A percentile compares a stretch with the other conserved stretches of the same genome.
Conservation (phyloP, 2,888 invertebrate species). For the Xanthostigma xanthostigma region DNA sequence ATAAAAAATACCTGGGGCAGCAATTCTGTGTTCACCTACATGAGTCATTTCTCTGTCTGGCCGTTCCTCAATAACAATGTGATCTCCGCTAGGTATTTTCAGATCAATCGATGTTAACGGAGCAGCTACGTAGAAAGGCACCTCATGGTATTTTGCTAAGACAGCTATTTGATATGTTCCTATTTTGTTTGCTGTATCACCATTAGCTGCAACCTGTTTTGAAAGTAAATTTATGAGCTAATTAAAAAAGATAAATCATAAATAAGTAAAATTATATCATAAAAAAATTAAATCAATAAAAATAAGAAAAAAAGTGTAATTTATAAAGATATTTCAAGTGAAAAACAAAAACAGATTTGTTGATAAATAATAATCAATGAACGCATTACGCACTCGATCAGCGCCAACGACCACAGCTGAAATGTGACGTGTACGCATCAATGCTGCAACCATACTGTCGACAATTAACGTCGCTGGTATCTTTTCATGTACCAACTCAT, state of each 20-base stretch:
- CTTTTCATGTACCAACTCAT: conserved; percentile 82
- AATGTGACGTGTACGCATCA: conserved; percentile 72
- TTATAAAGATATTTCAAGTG: neutral
- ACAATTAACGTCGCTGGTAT: conserved; percentile 87
- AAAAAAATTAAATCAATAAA: neutral
- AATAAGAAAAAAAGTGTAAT: neutral
- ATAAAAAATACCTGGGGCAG: conserved; percentile 61
- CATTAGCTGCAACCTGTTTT: conserved; percentile 74
- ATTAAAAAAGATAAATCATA: neutral
- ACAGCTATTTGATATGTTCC: conserved; percentile 94
- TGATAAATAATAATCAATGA: conserved; percentile 1
- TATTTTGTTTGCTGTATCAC: conserved; percentile 98
- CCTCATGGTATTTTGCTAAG: conserved; percentile 73
- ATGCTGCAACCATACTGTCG: conserved; percentile 87
- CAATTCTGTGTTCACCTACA: conserved; percentile 73
- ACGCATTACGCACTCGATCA: conserved; percentile 64
- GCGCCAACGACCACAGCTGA: conserved; percentile 95
- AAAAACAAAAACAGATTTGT: neutral
- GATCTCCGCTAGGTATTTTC: conserved; percentile 57
- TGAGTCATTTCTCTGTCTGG: conserved; percentile 84
- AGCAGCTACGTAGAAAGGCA: conserved; percentile 93
- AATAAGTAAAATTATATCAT: too few relatives aligned
- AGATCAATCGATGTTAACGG: conserved; percentile 86
- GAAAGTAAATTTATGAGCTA: neutral
- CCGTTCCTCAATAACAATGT: conserved; percentile 87